Evolutionary conservation across 2,888 invertebrate genomes (phyloP).

Genomic region (Eupithecia pulchellata): DNA sequence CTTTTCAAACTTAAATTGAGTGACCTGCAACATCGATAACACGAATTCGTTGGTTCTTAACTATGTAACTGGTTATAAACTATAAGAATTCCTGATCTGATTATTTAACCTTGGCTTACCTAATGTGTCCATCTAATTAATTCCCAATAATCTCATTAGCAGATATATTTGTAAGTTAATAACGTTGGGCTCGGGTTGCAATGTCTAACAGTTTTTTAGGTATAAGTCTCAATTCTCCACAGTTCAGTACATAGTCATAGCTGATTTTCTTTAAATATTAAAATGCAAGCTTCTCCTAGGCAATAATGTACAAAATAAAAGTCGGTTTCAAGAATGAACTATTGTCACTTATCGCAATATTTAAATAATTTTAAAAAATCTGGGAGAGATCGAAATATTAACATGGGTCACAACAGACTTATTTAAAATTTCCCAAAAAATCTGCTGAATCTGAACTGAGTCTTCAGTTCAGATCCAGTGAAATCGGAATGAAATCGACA

Average conservation of each 20-base stretch:
- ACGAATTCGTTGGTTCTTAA: neutral
- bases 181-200: neutral
- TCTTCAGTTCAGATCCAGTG: conserved; percentile 31
- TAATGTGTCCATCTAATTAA: neutral
- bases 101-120: conserved; percentile 16
- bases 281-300: neutral
- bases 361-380: neutral
- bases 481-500: conserved; percentile 46
- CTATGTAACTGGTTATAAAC: neutral
- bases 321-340: neutral
- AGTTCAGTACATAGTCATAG: too few species aligned
- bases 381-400: neutral
- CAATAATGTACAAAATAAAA: neutral
- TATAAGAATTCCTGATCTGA: neutral
- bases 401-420: too few species aligned
- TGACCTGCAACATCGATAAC: neutral
- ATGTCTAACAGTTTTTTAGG: neutral
- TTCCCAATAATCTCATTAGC: conserved; percentile 9
- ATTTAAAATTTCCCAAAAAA: neutral
- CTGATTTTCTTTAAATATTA: neutral
- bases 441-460: neutral
- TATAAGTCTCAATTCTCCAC: neutral
- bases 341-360: neutral
- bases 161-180: neutral
- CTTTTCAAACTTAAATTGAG: neutral